Evolutionary conservation across 2,888 invertebrate genomes (phyloP).

Genomic region (Phalangium opilio): DNA sequence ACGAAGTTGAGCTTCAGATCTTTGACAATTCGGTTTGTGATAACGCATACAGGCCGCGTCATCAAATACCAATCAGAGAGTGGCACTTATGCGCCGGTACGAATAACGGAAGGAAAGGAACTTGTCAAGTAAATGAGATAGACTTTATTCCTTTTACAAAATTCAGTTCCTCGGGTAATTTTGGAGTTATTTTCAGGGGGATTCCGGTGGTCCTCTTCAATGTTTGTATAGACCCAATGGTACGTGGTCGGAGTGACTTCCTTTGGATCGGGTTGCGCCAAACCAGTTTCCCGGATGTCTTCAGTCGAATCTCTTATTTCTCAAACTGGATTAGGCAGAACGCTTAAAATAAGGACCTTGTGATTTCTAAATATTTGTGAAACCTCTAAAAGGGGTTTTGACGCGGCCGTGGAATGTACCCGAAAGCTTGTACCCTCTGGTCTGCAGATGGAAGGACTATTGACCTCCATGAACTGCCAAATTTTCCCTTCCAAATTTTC

Average conservation of each 20-base stretch:
- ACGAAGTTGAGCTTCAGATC: constrained; percentile 62
- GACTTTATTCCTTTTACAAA: not conserved
- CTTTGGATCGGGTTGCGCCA: constrained; percentile 80
- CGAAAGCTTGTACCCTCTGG: too few relatives aligned
- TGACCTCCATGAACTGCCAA: too few relatives aligned
- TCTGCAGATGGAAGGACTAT: too few relatives aligned
- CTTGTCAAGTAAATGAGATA: constrained; percentile 58
- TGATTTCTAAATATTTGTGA: too few relatives aligned
- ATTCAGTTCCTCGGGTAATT: not conserved
- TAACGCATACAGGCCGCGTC: constrained; percentile 42
- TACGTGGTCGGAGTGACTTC: constrained; percentile 75
- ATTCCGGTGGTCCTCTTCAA: constrained; percentile 78
- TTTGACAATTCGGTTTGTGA: constrained; percentile 41
- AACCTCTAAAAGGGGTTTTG: too few relatives aligned
- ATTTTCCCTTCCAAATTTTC: too few relatives aligned
- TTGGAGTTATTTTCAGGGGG: constrained; percentile 46
- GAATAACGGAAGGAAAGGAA: constrained; percentile 63
- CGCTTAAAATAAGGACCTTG: too few relatives aligned
- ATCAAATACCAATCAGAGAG: constrained; percentile 43
- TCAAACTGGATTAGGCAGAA: constrained; percentile 10
- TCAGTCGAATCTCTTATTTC: constrained; percentile 13
- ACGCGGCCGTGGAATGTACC: too few relatives aligned
- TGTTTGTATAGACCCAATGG: constrained; percentile 69
- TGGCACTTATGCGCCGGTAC: constrained; percentile 73
- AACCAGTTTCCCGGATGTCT: constrained; percentile 39